Evolutionary conservation across 2,113 vertebrate species (phyloP).

Genomic region (human (Homo sapiens)): GRCh38 chr2:27154001-27154500

Average conservation of each 20-base stretch:
- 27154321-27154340: background rate
- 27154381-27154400: background rate
- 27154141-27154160: background rate
- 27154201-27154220: background rate
- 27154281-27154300: background rate
- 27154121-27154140: background rate
- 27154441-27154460: too few relatives aligned
- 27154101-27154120: background rate
- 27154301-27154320: background rate
- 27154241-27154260: background rate
- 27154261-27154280: background rate
- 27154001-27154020: background rate
- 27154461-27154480: background rate
- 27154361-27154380: background rate
- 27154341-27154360: background rate
- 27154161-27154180: background rate
- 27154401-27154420: background rate
- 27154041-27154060: background rate
- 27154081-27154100: background rate
- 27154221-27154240: background rate
- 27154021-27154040: background rate
- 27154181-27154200: background rate
- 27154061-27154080: background rate
- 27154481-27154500: background rate
- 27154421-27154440: background rate